Base-by-base conservation (phyloP, 2,797 vertebrate genomes). In the Smutsia gigantea region DNA sequence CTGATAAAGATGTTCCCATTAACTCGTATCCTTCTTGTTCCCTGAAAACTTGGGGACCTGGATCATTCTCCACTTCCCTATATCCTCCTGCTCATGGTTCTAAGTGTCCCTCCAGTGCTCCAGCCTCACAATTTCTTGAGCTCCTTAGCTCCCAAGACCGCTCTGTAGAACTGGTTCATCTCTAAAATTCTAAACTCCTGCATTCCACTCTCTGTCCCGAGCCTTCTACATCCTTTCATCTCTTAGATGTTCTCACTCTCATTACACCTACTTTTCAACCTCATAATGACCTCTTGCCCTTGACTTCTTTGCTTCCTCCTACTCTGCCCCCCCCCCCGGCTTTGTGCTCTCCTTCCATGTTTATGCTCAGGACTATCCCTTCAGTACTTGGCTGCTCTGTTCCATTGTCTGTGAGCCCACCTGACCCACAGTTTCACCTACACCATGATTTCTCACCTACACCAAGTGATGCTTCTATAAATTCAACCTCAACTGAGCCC, bases 401-500 rank as follows among this genome's bases (percentile, higher is more conserved):
- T 81, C 39, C 21, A 7, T 49, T 84, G 37, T 87, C 71, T 53
- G 72, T 90, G 63, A 94, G 57, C 25, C 29, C 21, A 64, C 59
- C 49, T 68, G 19, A 29, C 18, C 59, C 31, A 49, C 34, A 91
- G 79, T 88, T 74, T 89, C 37, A 75, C 39, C 39, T 39, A 39
- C 37, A 39, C 37, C 37, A 34, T 92, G 77, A 85, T 34, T 95
- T 95, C 29, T 90, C 74, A 61, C 5, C 81, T n/a, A 84, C 25
- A 90, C 59, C 25, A 92, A 92, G 25, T 75, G 82, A 88, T 31
- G 49, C 77, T n/a, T 86, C 79, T 96, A 77, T 86, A 93, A 95
- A 92, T 95, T 77, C 55, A 12, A 57, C 59, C 39, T 84, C 59
- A 78, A 68, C 86, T 82, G 19, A 12, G 64, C 55, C 87, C 55